Evolutionary conservation across 2,113 vertebrate species (phyloP), one percentile per base, ranked within the genome.

Genomic region (Capra hircus): DNA sequence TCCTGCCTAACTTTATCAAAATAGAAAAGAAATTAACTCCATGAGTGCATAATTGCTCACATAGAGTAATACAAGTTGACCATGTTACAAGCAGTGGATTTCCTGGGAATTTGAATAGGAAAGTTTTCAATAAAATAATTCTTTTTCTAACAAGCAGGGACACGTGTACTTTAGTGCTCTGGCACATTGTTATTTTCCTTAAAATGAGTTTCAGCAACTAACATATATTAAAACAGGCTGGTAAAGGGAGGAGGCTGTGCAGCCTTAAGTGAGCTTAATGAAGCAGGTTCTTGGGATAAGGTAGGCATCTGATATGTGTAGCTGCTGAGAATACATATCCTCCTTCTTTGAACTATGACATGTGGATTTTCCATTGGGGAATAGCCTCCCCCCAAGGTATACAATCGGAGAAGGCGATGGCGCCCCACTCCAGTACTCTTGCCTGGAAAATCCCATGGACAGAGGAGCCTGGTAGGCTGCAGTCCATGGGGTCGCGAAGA

Each of bases 41-140:
- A 33, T 59, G n/a, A 50, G 1, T 88, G 78, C 7, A 90, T n/a
- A 67, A 67, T 17, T 91, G 15, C 30, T 59, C 28, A 23, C 67
- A 71, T 40, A n/a, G n/a, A 40, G 10, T 71, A 71, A 71, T 40
- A 71, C n/a, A 71, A 23, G 10, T 71, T 40, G 36, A 74, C 33
- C 82, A 93, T 80, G 89, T 48, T 80, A 91, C 36, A 95, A 53
- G 71, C 87, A 3, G 14, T 90, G 8, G 91, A 80, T 95, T 97
- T 96, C 64, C 59, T 96, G 40, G 59, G 97, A 96, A 95, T 92
- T 83, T 60, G 91, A 84, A 88, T 82, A 85, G 83, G 83, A 92
- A 97, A 93, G 11, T 85, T 95, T 98, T 95, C 64, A 97, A 53
- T 33, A 94, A 84, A 88, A 60, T 92, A 88, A 59, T 96, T 97